phyloP scores from a whole-genome alignment of 2,888 invertebrate species.

The Lasius platythorax region DNA sequence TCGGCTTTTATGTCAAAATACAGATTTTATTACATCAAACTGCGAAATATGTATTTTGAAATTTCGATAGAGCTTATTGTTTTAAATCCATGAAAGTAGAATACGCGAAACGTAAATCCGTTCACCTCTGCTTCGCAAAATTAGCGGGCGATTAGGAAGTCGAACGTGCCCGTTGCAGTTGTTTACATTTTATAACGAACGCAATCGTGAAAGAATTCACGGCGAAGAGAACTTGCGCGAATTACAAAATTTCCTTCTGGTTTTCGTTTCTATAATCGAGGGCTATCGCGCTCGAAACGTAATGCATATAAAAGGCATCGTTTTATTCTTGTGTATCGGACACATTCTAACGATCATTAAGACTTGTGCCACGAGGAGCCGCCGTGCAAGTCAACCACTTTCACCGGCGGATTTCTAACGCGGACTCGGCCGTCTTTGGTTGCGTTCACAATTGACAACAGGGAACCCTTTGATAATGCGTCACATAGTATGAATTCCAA shows the following conservation, averaged over 20 bases:
- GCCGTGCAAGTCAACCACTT: slow-evolving; percentile 77
- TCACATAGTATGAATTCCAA: background rate
- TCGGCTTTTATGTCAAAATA: background rate
- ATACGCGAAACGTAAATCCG: background rate
- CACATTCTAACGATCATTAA: slow-evolving; percentile 63
- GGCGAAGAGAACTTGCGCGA: background rate
- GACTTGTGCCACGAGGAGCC: slow-evolving; percentile 60
- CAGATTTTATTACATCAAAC: background rate
- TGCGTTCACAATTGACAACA: slow-evolving; percentile 66
- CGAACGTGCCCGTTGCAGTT: background rate
- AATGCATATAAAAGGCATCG: slow-evolving; percentile 57
- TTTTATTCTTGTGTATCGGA: slow-evolving; percentile 54
- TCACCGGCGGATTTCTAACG: slow-evolving; percentile 82
- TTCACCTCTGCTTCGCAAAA: background rate
- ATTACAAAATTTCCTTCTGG: background rate
- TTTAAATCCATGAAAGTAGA: background rate
- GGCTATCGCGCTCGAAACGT: slow-evolving; percentile 21
- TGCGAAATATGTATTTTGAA: background rate
- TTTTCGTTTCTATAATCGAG: slow-evolving; percentile 11
- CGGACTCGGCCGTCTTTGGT: slow-evolving; percentile 70
- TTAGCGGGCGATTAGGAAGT: background rate
- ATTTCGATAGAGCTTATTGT: background rate
- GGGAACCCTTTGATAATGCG: background rate
- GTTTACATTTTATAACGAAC: background rate
- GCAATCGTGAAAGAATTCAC: background rate